phyloP scores from a whole-genome alignment of 1,140 invertebrate species.

The Drosophila ananassae region DNA sequence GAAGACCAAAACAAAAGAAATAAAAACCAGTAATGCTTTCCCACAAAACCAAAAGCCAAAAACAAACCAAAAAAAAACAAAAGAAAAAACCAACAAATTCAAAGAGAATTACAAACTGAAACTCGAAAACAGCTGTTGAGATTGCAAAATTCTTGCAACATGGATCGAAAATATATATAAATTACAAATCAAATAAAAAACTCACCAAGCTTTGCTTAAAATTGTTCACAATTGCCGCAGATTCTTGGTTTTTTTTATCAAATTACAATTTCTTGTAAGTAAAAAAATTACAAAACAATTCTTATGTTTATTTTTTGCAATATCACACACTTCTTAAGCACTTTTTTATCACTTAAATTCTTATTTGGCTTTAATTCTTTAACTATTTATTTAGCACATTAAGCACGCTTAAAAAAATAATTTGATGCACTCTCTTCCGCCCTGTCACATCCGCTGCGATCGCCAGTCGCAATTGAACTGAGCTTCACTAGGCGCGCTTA shows the following conservation, averaged over 20 bases:
- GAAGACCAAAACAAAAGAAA: conserved; percentile 6
- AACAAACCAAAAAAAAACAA: neutral
- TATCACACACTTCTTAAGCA: neutral
- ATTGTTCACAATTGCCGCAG: conserved; percentile 9
- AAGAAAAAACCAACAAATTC: conserved; percentile 17
- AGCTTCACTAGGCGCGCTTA: conserved; percentile 72
- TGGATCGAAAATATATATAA: conserved; percentile 6
- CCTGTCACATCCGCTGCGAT: conserved; percentile 66
- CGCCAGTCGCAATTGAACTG: conserved; percentile 78
- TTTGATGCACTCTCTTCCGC: neutral
- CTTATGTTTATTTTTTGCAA: neutral
- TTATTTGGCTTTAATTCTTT: neutral
- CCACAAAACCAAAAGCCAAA: conserved; percentile 4
- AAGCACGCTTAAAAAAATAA: conserved; percentile 31
- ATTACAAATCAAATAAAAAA: neutral
- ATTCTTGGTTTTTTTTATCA: conserved; percentile 5
- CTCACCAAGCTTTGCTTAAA: conserved; percentile 11
- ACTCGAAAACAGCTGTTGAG: conserved; percentile 59
- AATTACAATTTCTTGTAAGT: neutral
- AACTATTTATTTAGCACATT: conserved; percentile 14
- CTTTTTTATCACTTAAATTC: neutral
- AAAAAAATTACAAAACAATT: neutral
- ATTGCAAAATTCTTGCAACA: conserved; percentile 17
- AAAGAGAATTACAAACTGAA: conserved; percentile 29
- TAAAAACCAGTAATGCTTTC: conserved; percentile 17